Percentiles rank a stretch among this genome's conserved stretches.
These are phyloP conservation scores for Muscicapa adusta DNA, from an alignment of 2,113 vertebrate genomes.

Conservation along the genomic window DNA sequence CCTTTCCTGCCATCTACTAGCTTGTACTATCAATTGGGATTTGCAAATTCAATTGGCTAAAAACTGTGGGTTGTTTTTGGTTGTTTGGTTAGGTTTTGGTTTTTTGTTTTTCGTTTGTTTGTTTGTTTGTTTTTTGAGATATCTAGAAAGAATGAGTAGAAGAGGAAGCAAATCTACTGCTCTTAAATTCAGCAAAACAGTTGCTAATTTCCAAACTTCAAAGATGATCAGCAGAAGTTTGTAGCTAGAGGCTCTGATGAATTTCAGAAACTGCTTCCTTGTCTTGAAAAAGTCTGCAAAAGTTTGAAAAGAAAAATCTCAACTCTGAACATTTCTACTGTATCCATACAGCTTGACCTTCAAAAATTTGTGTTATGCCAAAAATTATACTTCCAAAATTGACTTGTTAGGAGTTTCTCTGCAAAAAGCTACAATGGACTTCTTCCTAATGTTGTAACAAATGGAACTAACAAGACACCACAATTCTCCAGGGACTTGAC, in stretches of 20 bases:
- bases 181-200: neutral
- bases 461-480: neutral
- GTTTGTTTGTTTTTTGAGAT: neutral
- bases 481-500: neutral
- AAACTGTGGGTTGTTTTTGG: neutral
- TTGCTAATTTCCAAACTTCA: neutral
- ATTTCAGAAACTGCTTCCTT: neutral
- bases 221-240: neutral
- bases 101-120: no score
- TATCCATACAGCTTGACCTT: neutral
- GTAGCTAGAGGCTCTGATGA: neutral
- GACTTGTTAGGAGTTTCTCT: neutral
- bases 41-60: neutral
- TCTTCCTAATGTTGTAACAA: neutral
- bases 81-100: no score
- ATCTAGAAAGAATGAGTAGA: neutral
- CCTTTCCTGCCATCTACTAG: neutral
- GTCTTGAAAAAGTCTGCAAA: neutral
- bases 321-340: neutral
- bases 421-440: neutral
- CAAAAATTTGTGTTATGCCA: neutral
- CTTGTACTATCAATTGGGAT: neutral
- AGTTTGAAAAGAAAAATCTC: neutral
- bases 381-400: conserved; percentile 9
- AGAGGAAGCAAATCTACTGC: neutral